Percentiles rank a stretch among this genome's conserved stretches.
Conservation (phyloP, 1,140 invertebrate species). For the Pseudomyrmex pallidus region DNA sequence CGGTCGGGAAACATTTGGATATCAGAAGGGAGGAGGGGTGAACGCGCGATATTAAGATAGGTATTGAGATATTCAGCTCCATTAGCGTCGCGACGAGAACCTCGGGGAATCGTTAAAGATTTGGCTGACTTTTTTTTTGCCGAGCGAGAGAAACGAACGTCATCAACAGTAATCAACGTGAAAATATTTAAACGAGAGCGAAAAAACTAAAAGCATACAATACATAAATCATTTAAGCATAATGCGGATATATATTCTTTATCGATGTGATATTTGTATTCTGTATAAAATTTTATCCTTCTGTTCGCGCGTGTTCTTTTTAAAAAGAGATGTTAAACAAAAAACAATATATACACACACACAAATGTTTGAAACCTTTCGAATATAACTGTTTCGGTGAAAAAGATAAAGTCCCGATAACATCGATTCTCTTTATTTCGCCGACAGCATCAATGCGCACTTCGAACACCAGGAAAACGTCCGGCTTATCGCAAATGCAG, state of each 20-base stretch:
- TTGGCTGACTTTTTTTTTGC: slow-evolving; percentile 19
- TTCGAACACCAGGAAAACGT: slow-evolving; percentile 26
- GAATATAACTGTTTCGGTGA: background rate
- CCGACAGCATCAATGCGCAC: slow-evolving; percentile 39
- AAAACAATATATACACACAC: no score
- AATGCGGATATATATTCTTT: background rate
- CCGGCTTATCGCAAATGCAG: slow-evolving; percentile 48
- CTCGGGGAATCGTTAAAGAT: slow-evolving; percentile 64
- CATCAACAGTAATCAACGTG: background rate
- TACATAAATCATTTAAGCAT: background rate
- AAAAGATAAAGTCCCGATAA: slow-evolving; percentile 14
- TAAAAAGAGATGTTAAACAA: background rate
- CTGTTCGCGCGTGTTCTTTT: background rate
- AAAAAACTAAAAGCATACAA: background rate
- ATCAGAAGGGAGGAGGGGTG: background rate
- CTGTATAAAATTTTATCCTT: background rate
- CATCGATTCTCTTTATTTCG: slow-evolving; percentile 30
- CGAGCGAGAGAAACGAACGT: slow-evolving; percentile 9
- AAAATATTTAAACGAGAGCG: slow-evolving; percentile 9
- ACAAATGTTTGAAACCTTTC: background rate
- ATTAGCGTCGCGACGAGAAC: slow-evolving; percentile 64
- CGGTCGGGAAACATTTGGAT: slow-evolving; percentile 37
- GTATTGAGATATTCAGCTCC: slow-evolving; percentile 72
- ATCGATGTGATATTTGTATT: background rate
- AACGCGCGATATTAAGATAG: slow-evolving; percentile 73